Percentiles rank a stretch among this genome's conserved stretches.
Evolutionary conservation across 2,888 invertebrate species (phyloP).

Genomic region (Girardia tigrina): DNA sequence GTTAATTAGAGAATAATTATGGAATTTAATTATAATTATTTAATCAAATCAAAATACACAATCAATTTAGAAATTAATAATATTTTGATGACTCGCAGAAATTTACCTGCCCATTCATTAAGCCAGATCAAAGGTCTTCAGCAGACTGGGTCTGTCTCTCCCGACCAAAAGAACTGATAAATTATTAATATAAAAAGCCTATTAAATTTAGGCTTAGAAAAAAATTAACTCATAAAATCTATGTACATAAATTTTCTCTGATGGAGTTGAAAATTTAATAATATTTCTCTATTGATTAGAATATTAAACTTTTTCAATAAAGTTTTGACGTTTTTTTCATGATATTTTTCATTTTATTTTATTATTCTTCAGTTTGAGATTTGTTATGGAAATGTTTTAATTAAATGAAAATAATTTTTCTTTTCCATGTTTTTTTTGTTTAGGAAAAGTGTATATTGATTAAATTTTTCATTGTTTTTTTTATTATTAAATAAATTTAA

Average conservation of each 20-base stretch:
- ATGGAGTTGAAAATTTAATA: conserved; percentile 12
- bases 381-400: background rate
- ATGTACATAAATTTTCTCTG: conserved; percentile 8
- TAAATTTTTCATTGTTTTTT: too few relatives aligned
- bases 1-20: too few relatives aligned
- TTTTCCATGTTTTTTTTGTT: too few relatives aligned
- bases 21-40: too few relatives aligned
- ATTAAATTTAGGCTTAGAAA: conserved; percentile 1
- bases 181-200: conserved; percentile 13
- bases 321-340: background rate
- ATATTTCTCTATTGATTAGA: background rate
- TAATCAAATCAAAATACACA: too few relatives aligned
- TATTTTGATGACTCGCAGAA: background rate
- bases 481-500: too few relatives aligned
- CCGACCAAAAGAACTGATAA: conserved; percentile 8
- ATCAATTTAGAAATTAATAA: too few relatives aligned
- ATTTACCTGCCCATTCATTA: conserved; percentile 16
- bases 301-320: background rate
- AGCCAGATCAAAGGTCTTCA: background rate
- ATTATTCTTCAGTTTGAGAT: background rate
- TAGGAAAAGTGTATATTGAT: too few relatives aligned
- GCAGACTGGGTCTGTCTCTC: conserved; percentile 19
- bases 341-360: background rate
- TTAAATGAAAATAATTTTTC: too few relatives aligned
- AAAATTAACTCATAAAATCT: conserved; percentile 11